Evolutionary conservation across 2,797 vertebrate genomes (phyloP).

Genomic region (Rhodeus uyekii): DNA sequence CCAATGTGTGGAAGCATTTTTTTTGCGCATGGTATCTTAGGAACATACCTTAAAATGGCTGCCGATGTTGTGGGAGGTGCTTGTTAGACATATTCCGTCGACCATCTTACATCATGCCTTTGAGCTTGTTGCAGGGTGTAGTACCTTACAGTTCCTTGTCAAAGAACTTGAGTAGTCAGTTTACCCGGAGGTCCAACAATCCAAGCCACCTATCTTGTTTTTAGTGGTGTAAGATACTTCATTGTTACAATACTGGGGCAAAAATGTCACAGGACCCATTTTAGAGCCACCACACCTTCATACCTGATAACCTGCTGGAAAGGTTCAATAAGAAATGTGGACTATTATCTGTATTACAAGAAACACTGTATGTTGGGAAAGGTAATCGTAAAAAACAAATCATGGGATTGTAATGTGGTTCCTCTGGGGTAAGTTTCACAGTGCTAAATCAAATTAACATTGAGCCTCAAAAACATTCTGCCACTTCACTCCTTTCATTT

Average conservation of each 20-base stretch:
- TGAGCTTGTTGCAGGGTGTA: constrained; percentile 22
- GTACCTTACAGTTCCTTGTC: not conserved
- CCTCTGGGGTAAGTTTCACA: not conserved
- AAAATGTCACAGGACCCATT: not conserved
- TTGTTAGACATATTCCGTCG: not conserved
- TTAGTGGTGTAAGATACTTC: not conserved
- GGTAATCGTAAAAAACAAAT: not conserved
- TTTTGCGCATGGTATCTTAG: constrained; percentile 56
- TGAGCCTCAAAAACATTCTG: not conserved
- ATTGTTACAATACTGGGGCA: not conserved
- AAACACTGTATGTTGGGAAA: not conserved
- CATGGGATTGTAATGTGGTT: not conserved
- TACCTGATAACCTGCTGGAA: not conserved
- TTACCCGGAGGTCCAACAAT: not conserved
- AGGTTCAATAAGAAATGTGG: not conserved
- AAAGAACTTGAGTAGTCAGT: not conserved
- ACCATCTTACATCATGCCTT: not conserved
- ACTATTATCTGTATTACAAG: not conserved
- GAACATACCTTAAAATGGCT: constrained; percentile 56
- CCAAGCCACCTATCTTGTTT: not conserved
- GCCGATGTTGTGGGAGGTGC: constrained; percentile 41
- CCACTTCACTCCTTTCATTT: not conserved
- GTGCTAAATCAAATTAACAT: not conserved
- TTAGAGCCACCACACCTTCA: not conserved
- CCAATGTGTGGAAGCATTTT: constrained; percentile 50